phyloP scores from a whole-genome alignment of 1,140 invertebrate genomes.

The Drosophila tani region DNA sequence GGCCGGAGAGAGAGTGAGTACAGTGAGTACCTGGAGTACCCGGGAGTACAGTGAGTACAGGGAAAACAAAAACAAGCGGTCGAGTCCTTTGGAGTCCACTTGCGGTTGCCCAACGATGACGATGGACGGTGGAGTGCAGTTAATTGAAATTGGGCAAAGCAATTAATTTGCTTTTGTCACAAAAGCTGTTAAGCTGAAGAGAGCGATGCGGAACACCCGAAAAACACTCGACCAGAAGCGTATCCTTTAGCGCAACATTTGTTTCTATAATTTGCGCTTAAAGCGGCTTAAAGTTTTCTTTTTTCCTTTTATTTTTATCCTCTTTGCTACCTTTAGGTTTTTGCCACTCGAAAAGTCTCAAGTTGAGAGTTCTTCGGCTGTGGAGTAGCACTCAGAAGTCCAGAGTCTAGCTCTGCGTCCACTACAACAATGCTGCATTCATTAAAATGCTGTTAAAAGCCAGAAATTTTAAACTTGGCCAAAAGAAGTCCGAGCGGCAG shows the following conservation, averaged over 20 bases:
- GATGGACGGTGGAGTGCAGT: slow-evolving; percentile 58
- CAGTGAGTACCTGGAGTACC: slow-evolving; percentile 44
- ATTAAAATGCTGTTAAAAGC: slow-evolving; percentile 61
- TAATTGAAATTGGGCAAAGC: slow-evolving; percentile 80
- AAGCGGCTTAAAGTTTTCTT: slow-evolving; percentile 50
- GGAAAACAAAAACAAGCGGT: slow-evolving; percentile 42
- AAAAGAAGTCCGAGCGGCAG: slow-evolving; percentile 21
- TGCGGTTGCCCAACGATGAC: slow-evolving; percentile 69
- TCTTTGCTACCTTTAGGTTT: not conserved
- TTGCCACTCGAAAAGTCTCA: slow-evolving; percentile 39
- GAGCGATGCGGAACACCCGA: slow-evolving; percentile 15
- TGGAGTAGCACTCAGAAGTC: slow-evolving; percentile 41
- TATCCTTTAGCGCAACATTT: slow-evolving; percentile 55
- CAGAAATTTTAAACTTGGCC: slow-evolving; percentile 47
- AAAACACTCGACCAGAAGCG: slow-evolving; percentile 51
- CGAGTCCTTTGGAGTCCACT: slow-evolving; percentile 58
- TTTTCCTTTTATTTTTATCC: not conserved
- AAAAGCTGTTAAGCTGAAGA: slow-evolving; percentile 72
- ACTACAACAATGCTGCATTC: slow-evolving; percentile 68
- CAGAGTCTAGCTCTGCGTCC: slow-evolving; percentile 35
- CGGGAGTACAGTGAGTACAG: slow-evolving; percentile 47
- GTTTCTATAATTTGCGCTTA: slow-evolving; percentile 69
- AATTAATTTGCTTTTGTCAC: slow-evolving; percentile 82
- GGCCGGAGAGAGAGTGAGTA: slow-evolving; percentile 40
- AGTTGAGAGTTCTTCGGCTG: slow-evolving; percentile 45